Conservation (phyloP, 2,113 vertebrate species). For the Sinocyclocheilus anophthalmus region DNA sequence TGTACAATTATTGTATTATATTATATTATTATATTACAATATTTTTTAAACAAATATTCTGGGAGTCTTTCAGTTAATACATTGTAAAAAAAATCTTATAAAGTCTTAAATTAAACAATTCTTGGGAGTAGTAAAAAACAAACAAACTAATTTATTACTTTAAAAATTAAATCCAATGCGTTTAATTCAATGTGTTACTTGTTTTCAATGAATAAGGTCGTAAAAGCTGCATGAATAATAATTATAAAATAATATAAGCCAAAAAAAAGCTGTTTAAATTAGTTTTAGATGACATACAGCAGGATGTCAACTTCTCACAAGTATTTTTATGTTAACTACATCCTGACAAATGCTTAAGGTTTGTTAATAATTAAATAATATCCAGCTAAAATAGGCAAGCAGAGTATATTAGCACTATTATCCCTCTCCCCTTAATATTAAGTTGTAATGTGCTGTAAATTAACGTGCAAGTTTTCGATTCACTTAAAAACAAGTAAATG, state of each 20-base stretch:
- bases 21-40: too few relatives aligned
- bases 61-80: not conserved
- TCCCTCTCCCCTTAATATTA: not conserved
- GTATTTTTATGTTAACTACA: not conserved
- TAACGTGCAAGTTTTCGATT: not conserved
- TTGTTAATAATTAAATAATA: not conserved
- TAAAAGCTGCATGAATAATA: not conserved
- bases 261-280: not conserved
- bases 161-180: too few relatives aligned
- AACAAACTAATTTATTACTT: too few relatives aligned
- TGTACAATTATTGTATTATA: too few relatives aligned
- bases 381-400: not conserved
- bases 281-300: not conserved
- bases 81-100: not conserved
- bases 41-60: too few relatives aligned
- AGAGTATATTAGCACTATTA: not conserved
- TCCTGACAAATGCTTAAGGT: not conserved
- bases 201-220: not conserved
- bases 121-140: too few relatives aligned
- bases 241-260: not conserved
- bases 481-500: conserved; percentile 7
- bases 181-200: too few relatives aligned
- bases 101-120: too few relatives aligned
- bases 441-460: not conserved
- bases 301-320: not conserved